Evolutionary conservation across 2,797 vertebrate species (phyloP).

Genomic region (Xiphophorus birchmanni): DNA sequence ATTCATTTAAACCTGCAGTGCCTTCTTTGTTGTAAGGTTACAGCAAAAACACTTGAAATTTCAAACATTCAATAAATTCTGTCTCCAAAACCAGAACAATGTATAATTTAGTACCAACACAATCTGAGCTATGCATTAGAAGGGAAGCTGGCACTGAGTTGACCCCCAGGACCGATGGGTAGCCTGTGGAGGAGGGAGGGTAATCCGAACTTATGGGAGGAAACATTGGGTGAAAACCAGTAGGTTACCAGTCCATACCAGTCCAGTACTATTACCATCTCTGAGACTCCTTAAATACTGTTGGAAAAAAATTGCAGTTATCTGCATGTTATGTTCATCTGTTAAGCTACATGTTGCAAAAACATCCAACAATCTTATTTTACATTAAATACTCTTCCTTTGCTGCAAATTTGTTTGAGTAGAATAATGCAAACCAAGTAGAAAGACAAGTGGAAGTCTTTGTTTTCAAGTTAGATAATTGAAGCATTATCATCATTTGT

Average conservation of each 20-base stretch:
- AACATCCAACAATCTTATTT: neutral
- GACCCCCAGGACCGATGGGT: neutral
- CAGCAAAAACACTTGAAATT: neutral
- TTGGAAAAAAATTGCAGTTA: neutral
- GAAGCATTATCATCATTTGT: slow-evolving; percentile 18
- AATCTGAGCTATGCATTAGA: neutral
- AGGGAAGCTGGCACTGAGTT: neutral
- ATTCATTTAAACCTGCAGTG: neutral
- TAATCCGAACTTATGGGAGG: neutral
- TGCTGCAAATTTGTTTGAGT: slow-evolving; percentile 2
- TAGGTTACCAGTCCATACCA: neutral
- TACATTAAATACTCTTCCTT: neutral
- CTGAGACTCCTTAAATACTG: neutral
- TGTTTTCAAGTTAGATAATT: slow-evolving; percentile 17
- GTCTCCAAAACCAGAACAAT: neutral
- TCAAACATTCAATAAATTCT: neutral
- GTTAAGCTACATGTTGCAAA: neutral
- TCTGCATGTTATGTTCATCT: neutral
- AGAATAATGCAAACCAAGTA: slow-evolving; percentile 2
- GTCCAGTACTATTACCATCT: neutral
- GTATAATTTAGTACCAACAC: neutral
- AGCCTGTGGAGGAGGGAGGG: neutral
- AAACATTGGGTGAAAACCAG: neutral
- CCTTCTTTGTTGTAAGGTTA: neutral
- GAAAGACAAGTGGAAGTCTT: slow-evolving; percentile 27